phyloP scores from a whole-genome alignment of 2,113 vertebrate genomes.

The Brachyhypopomus gauderio region DNA sequence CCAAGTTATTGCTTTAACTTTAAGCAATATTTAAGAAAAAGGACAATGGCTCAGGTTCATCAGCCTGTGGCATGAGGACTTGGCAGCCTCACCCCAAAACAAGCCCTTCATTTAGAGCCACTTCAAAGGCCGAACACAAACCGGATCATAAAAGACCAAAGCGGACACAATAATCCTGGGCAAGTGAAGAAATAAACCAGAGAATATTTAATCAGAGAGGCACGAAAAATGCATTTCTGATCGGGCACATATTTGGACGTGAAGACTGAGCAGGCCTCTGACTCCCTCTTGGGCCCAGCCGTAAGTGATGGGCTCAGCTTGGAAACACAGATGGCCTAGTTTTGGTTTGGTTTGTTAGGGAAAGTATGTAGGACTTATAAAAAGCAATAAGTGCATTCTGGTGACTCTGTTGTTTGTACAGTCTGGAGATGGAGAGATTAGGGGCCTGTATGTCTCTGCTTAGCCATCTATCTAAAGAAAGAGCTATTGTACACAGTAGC shows the following conservation, averaged over 20 bases:
- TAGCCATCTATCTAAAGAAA: constrained; percentile 46
- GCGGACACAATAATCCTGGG: neutral
- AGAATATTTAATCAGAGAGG: neutral
- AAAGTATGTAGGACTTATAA: constrained; percentile 34
- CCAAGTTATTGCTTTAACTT: constrained; percentile 13
- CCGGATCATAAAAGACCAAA: neutral
- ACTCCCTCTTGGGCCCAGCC: neutral
- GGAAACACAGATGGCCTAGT: neutral
- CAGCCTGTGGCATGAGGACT: too few relatives aligned
- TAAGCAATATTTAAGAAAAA: neutral
- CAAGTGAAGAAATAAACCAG: neutral
- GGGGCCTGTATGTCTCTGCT: constrained; percentile 34
- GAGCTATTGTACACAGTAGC: constrained; percentile 46
- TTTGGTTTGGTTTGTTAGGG: constrained; percentile 20
- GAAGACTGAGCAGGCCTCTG: constrained; percentile 15
- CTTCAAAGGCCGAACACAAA: neutral
- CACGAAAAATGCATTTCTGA: constrained; percentile 22
- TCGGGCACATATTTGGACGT: constrained; percentile 20
- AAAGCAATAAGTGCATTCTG: constrained; percentile 48
- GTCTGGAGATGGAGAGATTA: constrained; percentile 52
- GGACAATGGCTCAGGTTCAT: neutral
- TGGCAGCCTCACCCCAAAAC: neutral
- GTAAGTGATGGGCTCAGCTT: constrained; percentile 2
- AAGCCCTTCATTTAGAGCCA: neutral
- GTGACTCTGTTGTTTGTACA: constrained; percentile 45